Evolutionary conservation across 2,888 invertebrate species (phyloP).

Genomic region (Hirtodrosophila duncani): DNA sequence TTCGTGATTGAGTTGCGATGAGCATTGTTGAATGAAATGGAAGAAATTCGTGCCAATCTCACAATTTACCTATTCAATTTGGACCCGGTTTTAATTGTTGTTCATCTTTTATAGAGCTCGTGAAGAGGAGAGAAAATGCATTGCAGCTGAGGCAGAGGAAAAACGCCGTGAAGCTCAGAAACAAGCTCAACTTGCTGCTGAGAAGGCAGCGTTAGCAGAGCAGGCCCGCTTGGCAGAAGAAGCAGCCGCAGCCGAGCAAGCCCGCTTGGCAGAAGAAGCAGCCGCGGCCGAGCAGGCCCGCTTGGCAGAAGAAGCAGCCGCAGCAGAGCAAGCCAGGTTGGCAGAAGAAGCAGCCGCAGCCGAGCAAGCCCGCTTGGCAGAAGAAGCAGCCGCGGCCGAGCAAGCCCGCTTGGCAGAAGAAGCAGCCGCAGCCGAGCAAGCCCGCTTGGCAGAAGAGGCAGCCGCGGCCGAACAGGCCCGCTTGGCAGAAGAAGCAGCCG

Average conservation of each 20-base stretch:
- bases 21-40: too few species aligned
- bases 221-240: slow-evolving; percentile 82
- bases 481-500: slow-evolving; percentile 80
- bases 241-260: slow-evolving; percentile 74
- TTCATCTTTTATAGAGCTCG: slow-evolving; percentile 77
- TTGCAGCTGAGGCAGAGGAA: slow-evolving; percentile 79
- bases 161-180: slow-evolving; percentile 78
- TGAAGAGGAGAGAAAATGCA: slow-evolving; percentile 81
- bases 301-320: slow-evolving; percentile 77
- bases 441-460: slow-evolving; percentile 79
- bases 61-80: too few species aligned
- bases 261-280: slow-evolving; percentile 79
- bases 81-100: too few species aligned
- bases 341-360: slow-evolving; percentile 77
- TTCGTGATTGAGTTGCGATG: too few species aligned
- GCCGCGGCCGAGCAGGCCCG: slow-evolving; percentile 76
- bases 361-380: slow-evolving; percentile 70
- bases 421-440: slow-evolving; percentile 79
- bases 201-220: slow-evolving; percentile 80
- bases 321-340: slow-evolving; percentile 78
- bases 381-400: slow-evolving; percentile 77
- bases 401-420: slow-evolving; percentile 79
- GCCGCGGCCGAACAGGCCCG: slow-evolving; percentile 80
- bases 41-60: too few species aligned
- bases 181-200: slow-evolving; percentile 77